Evolutionary conservation across 2,113 vertebrate species (phyloP).

Genomic region (Trichomycterus rosablanca): DNA sequence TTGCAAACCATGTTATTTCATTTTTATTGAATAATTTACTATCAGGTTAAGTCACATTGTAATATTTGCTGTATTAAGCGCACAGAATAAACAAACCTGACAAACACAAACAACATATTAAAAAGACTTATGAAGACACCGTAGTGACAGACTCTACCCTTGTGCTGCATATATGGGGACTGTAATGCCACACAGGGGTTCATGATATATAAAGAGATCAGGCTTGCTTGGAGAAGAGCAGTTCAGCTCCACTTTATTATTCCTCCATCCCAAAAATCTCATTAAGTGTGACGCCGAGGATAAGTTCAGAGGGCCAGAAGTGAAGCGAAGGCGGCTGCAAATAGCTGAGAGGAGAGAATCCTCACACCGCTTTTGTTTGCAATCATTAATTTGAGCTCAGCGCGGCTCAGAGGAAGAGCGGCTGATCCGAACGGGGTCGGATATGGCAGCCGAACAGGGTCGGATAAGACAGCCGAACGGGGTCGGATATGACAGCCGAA

Average conservation of each 20-base stretch:
- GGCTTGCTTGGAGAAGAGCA: conserved; percentile 40
- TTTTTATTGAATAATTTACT: no score
- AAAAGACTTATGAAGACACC: no score
- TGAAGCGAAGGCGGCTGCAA: conserved; percentile 34
- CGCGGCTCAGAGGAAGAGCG: conserved; percentile 41
- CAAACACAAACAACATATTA: no score
- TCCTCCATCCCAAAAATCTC: conserved; percentile 44
- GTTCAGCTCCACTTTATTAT: conserved; percentile 46
- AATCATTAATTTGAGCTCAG: conserved; percentile 45
- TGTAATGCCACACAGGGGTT: conserved; percentile 26
- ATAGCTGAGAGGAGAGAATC: conserved; percentile 38
- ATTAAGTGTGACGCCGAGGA: conserved; percentile 51
- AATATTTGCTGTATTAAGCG: no score
- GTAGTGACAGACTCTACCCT: no score
- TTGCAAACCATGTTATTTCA: no score
- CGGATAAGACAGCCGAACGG: no score
- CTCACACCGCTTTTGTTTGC: conserved; percentile 40
- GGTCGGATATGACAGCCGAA: conserved; percentile 37
- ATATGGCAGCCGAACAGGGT: conserved; percentile 41
- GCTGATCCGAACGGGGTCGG: conserved; percentile 36
- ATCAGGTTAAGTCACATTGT: no score
- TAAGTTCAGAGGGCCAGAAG: conserved; percentile 45
- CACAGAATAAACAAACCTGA: no score
- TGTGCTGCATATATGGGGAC: conserved; percentile 6
- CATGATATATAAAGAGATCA: conserved; percentile 18